Base-by-base conservation (phyloP, 2,888 invertebrate species). In the Epinotia brunnichana region DNA sequence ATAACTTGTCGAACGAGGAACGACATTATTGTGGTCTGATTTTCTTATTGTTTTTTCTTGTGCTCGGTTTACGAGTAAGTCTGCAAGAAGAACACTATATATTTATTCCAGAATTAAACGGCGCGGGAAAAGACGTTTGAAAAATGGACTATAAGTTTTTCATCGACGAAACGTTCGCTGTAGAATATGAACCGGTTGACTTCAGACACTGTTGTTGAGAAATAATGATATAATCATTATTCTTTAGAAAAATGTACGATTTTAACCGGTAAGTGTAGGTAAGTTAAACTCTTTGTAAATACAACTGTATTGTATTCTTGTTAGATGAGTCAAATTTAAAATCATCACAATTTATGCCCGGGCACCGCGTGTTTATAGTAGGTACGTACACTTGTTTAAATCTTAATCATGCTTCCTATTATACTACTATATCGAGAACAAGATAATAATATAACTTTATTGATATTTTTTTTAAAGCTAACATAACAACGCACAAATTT, bases 301-400 rank as follows among this genome's bases (percentile, higher is more conserved):
- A 74, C 56, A 69, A 48, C 53, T 68, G 59, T 69, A 75, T 68
- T 68, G 59, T 72, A 75, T 54, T 29, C 60, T 69, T 70, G 64
- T 60, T 48, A 64, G 56, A 44, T 48, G 11, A 56, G 41, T 44
- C 60, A 62, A 51, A 70, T 41, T 59, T 62, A 57, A 62, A 21
- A 71, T 62, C 74, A 76, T 76, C 75, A 76, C 75, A 76, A 74
- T 63, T 63, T 48, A 24, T 62, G 41, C 15, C 48, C 17, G 53
- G 62, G 66, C 68, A 68, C 60, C 19, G 35, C 59, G 41, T 56
- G n/a, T 64, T 70, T 63, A 13, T 44, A 64, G 41, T 70, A 62
- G 48, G 48, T 62, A 62, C 70, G 48, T 62, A 62, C 70, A 70
- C 29, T 51, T 11, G 39, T 63, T 62, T 54, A 39, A 53, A 7